Conservation (phyloP, 2,797 vertebrate species). For the Lithobates sylvaticus region DNA sequence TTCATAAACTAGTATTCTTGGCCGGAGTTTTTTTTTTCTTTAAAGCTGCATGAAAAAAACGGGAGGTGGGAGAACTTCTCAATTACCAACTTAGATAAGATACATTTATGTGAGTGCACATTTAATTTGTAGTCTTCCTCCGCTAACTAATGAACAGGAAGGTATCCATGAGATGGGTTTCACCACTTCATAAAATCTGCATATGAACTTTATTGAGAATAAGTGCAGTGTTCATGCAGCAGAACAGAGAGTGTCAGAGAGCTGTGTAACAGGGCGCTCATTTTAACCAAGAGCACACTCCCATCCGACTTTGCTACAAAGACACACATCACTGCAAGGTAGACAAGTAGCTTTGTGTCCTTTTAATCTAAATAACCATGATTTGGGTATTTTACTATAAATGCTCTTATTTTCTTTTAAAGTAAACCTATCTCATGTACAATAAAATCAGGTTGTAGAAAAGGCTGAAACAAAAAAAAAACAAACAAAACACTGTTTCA, state of each 20-base stretch:
- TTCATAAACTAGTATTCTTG: conserved; percentile 79
- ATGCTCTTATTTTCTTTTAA: background rate
- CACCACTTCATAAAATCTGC: conserved; percentile 70
- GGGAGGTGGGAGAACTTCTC: conserved; percentile 71
- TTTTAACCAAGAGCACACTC: conserved; percentile 9
- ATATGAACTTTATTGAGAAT: conserved; percentile 69
- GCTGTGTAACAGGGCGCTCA: conserved; percentile 12
- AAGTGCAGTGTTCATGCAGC: conserved; percentile 57
- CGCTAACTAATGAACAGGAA: conserved; percentile 74
- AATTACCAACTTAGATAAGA: conserved; percentile 69
- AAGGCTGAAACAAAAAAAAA: too few species aligned
- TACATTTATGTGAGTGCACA: conserved; percentile 64
- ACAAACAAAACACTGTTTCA: too few species aligned
- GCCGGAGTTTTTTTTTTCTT: conserved; percentile 75
- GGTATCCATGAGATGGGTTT: conserved; percentile 73
- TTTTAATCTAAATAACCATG: background rate
- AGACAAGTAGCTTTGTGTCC: too few species aligned
- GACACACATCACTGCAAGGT: background rate
- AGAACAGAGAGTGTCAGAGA: conserved; percentile 47
- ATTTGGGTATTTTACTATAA: too few species aligned
- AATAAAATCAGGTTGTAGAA: too few species aligned
- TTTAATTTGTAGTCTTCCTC: conserved; percentile 74
- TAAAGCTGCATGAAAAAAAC: conserved; percentile 70
- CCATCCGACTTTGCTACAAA: conserved; percentile 9
- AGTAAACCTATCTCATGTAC: too few species aligned